Conservation (phyloP, 2,797 vertebrate genomes). For the Malurus splendens region DNA sequence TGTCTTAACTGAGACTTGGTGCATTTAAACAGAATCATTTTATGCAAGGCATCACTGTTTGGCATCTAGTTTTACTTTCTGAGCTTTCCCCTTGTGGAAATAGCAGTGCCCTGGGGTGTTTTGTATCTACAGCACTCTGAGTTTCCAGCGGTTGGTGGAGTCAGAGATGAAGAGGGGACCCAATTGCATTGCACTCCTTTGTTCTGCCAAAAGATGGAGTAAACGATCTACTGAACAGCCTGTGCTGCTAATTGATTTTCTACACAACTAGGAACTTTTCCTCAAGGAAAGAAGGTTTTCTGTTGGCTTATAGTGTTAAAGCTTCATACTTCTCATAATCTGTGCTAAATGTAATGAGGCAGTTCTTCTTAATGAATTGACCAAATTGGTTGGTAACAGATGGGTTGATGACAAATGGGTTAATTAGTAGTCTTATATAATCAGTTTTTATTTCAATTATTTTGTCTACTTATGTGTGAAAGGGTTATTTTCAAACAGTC, state of each 20-base stretch:
- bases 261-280: neutral
- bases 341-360: constrained; percentile 18
- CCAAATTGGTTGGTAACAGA: constrained; percentile 26
- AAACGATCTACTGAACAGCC: constrained; percentile 12
- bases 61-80: neutral
- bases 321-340: neutral
- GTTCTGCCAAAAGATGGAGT: constrained; percentile 48
- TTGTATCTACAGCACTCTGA: fast-evolving
- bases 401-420: constrained; percentile 49
- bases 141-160: neutral
- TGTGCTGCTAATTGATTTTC: neutral
- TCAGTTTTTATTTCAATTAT: constrained; percentile 34
- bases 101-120: neutral
- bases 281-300: neutral
- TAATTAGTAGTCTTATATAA: constrained; percentile 4
- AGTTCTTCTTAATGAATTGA: constrained; percentile 24
- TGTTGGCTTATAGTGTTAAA: neutral
- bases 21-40: neutral
- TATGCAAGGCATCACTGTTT: neutral
- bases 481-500: neutral
- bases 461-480: constrained; percentile 8
- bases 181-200: neutral
- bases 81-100: neutral
- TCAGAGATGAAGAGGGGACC: neutral
- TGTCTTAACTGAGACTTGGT: neutral